A percentile compares a stretch with the other conserved stretches of the same genome.
Evolutionary conservation across 2,888 invertebrate genomes (phyloP).

Genomic region (Clivina fossor): DNA sequence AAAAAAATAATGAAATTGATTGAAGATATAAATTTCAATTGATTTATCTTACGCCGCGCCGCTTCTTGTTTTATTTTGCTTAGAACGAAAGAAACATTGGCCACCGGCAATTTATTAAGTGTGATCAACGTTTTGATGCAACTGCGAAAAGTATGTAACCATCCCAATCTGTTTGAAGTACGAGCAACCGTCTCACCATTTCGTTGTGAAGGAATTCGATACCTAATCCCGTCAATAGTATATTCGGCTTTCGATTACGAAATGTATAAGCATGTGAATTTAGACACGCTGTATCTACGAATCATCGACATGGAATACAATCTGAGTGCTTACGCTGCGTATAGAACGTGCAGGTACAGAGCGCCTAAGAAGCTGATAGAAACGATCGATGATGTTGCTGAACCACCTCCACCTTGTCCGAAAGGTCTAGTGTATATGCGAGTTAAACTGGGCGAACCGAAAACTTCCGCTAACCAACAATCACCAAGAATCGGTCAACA

Average conservation of each 20-base stretch:
- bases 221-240: slow-evolving; percentile 70
- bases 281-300: slow-evolving; percentile 65
- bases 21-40: no score
- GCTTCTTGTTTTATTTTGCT: no score
- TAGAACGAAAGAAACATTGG: slow-evolving; percentile 93
- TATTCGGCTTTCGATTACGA: slow-evolving; percentile 71
- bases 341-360: slow-evolving; percentile 74
- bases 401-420: slow-evolving; percentile 65
- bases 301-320: slow-evolving; percentile 67
- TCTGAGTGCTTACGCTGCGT: slow-evolving; percentile 80
- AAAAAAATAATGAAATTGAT: no score
- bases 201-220: slow-evolving; percentile 76
- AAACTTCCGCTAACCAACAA: slow-evolving; percentile 21
- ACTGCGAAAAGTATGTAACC: slow-evolving; percentile 95
- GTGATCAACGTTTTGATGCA: slow-evolving; percentile 98
- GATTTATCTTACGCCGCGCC: no score
- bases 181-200: slow-evolving; percentile 94
- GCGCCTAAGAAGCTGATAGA: slow-evolving; percentile 71
- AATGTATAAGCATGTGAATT: slow-evolving; percentile 67
- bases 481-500: slow-evolving; percentile 5
- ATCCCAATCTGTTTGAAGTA: slow-evolving; percentile 97
- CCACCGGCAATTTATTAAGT: slow-evolving; percentile 89
- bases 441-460: slow-evolving; percentile 53
- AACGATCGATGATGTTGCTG: slow-evolving; percentile 64
- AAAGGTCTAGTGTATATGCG: slow-evolving; percentile 66